Conservation (phyloP, 2,113 vertebrate genomes). For the Puffinus mauretanicus region DNA sequence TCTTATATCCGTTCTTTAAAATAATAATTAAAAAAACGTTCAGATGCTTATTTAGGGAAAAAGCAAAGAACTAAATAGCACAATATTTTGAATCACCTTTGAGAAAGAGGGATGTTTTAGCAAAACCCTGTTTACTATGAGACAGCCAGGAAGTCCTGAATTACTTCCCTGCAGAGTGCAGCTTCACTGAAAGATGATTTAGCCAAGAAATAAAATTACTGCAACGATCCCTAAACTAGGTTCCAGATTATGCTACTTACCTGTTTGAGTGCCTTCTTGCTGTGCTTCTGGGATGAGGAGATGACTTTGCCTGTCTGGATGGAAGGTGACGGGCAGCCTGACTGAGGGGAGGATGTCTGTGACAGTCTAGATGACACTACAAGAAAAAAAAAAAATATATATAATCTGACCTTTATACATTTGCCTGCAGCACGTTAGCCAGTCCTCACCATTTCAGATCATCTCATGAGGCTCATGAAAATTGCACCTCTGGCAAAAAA, state of each 20-base stretch:
- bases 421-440: neutral
- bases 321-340: constrained; percentile 88
- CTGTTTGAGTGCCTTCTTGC: constrained; percentile 98
- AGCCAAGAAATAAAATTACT: neutral
- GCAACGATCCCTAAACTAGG: accelerated
- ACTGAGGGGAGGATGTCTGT: constrained; percentile 88
- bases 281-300: constrained; percentile 97
- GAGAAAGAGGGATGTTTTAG: neutral
- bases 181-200: neutral
- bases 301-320: constrained; percentile 88
- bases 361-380: constrained; percentile 89
- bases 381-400: neutral
- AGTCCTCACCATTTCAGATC: neutral
- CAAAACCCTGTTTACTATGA: neutral
- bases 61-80: neutral
- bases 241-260: constrained; percentile 53
- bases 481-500: neutral
- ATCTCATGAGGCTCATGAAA: neutral
- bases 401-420: neutral
- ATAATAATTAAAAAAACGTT: accelerated
- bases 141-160: neutral
- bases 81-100: no score
- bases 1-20: neutral
- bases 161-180: neutral
- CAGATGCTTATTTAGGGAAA: neutral